A percentile compares a stretch with the other conserved stretches of the same genome.
Conservation (phyloP, 2,888 invertebrate genomes). For the Anagyrus pseudococci region DNA sequence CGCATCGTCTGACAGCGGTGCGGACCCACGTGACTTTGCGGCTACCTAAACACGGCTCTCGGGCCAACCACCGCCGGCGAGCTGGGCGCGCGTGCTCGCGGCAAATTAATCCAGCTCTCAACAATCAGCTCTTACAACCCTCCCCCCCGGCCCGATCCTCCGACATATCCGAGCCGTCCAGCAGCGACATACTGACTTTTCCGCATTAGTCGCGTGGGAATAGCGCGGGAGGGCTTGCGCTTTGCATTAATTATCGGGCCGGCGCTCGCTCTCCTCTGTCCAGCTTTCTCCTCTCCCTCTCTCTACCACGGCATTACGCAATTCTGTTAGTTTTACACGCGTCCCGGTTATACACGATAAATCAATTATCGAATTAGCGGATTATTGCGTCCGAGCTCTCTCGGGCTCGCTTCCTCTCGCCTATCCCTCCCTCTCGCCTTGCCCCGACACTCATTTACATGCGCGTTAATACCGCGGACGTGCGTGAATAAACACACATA, state of each 20-base stretch:
- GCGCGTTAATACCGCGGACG: constrained; percentile 42
- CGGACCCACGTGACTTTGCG: too few relatives aligned
- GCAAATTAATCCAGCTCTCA: constrained; percentile 4
- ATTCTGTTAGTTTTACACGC: constrained; percentile 46
- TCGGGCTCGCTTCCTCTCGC: constrained; percentile 3
- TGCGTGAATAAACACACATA: constrained; percentile 42
- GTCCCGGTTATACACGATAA: constrained; percentile 47
- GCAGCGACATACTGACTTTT: constrained; percentile 27
- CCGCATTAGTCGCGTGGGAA: neutral
- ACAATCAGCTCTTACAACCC: constrained; percentile 5
- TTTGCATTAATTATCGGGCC: constrained; percentile 47
- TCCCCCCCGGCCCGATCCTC: neutral
- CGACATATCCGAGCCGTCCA: neutral
- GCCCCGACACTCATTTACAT: constrained; percentile 45
- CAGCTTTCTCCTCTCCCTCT: too few relatives aligned
- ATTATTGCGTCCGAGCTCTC: constrained; percentile 48
- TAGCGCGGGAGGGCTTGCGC: constrained; percentile 16
- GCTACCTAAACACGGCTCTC: too few relatives aligned
- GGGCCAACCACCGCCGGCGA: too few relatives aligned
- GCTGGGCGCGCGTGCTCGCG: neutral
- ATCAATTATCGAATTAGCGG: constrained; percentile 58
- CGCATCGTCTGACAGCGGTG: too few relatives aligned
- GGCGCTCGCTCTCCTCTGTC: too few relatives aligned
- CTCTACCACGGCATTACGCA: constrained; percentile 42
- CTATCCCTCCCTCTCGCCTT: constrained; percentile 10